Conservation (phyloP, 2,888 invertebrate genomes). For the Dryobota labecula region DNA sequence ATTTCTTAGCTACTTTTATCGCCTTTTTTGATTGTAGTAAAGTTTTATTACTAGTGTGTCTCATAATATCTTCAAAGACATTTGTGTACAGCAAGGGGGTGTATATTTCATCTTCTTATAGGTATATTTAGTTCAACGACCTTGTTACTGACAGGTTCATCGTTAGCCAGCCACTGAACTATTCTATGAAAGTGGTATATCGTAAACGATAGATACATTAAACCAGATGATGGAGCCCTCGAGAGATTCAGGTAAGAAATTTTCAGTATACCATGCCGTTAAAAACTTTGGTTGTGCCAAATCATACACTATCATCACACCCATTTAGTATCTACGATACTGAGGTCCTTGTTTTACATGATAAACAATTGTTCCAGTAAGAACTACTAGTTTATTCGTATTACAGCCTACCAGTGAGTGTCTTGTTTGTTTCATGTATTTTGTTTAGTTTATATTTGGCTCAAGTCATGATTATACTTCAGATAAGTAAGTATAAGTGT, state of each 20-base stretch:
- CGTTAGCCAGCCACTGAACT: conserved; percentile 86
- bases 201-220: conserved; percentile 79
- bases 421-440: conserved; percentile 24
- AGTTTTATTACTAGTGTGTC: conserved; percentile 65
- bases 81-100: conserved; percentile 74
- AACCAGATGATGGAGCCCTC: conserved; percentile 87
- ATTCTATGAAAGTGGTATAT: conserved; percentile 87
- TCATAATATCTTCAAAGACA: conserved; percentile 67
- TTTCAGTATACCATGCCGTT: conserved; percentile 19
- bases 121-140: conserved; percentile 91
- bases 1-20: conserved; percentile 46
- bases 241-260: conserved; percentile 86
- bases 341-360: conserved; percentile 53
- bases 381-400: conserved; percentile 19
- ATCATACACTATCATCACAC: conserved; percentile 23
- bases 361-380: conserved; percentile 58
- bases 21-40: conserved; percentile 52
- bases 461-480: conserved; percentile 26
- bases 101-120: conserved; percentile 79
- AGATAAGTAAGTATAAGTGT: conserved; percentile 26
- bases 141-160: conserved; percentile 91
- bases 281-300: conserved; percentile 31
- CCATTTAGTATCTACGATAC: conserved; percentile 5
- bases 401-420: not conserved
- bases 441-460: conserved; percentile 28